Percentiles rank a stretch among this genome's conserved stretches.
Conservation (phyloP, 2,113 vertebrate genomes). For the Aphyosemion australe region DNA sequence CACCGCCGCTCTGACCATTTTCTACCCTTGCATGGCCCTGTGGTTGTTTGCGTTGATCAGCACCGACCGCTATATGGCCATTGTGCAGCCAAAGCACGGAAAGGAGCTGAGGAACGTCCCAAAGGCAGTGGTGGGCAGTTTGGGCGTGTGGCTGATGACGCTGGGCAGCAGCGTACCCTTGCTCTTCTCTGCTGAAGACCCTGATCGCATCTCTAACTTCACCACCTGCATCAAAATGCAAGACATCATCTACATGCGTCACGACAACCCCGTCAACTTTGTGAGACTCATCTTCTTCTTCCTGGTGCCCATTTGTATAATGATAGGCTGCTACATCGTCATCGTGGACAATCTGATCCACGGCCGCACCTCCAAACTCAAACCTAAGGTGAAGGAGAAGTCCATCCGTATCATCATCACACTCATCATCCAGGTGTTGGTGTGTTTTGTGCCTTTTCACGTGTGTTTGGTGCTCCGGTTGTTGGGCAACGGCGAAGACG, state of each 20-base stretch:
- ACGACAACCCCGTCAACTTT: conserved; percentile 83
- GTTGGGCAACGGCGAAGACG: conserved; percentile 53
- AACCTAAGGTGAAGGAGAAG: conserved; percentile 94
- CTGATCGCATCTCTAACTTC: conserved; percentile 80
- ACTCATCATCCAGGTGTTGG: conserved; percentile 87
- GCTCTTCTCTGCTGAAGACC: conserved; percentile 82
- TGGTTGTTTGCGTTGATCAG: conserved; percentile 96
- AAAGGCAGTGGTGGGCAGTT: conserved; percentile 86
- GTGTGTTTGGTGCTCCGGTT: conserved; percentile 86
- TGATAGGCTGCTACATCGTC: conserved; percentile 89
- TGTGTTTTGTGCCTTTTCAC: conserved; percentile 95
- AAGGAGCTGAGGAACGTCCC: conserved; percentile 90
- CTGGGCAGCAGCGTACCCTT: conserved; percentile 83
- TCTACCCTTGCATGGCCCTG: conserved; percentile 93
- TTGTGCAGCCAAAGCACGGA: conserved; percentile 90
- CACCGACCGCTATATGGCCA: conserved; percentile 93
- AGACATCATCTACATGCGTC: conserved; percentile 86
- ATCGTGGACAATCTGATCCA: conserved; percentile 91
- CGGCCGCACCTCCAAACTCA: conserved; percentile 90
- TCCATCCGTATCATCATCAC: conserved; percentile 94
- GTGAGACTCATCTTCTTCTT: conserved; percentile 90
- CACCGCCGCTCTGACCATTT: conserved; percentile 84
- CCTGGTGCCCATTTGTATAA: conserved; percentile 88
- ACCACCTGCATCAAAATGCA: conserved; percentile 91
- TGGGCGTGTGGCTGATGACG: conserved; percentile 90